These are phyloP conservation scores for Epirrita christyi DNA, from an alignment of 2,888 invertebrate species.

Conservation along the genomic window DNA sequence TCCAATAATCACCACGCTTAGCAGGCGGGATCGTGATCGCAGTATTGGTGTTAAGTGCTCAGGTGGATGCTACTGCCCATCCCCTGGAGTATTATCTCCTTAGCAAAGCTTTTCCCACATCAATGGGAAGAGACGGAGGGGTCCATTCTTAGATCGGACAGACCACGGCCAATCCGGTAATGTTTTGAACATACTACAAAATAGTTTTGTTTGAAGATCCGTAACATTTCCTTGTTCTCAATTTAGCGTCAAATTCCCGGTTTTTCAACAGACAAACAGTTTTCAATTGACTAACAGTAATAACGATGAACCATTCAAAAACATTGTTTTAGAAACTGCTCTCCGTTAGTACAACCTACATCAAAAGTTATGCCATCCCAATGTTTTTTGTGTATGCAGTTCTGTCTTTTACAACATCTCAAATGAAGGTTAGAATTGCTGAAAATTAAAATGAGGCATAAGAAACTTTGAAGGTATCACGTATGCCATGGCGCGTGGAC, in stretches of 20 bases:
- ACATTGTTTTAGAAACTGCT: conserved; percentile 27
- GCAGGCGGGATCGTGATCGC: too few relatives aligned
- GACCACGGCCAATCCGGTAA: too few relatives aligned
- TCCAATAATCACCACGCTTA: too few relatives aligned
- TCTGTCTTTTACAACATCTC: background rate
- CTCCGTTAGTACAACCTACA: conserved; percentile 26
- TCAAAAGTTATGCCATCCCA: conserved; percentile 2
- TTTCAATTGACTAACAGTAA: conserved; percentile 36
- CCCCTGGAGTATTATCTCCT: too few relatives aligned
- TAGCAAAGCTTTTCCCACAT: too few relatives aligned
- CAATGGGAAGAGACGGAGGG: too few relatives aligned
- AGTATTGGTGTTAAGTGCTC: too few relatives aligned
- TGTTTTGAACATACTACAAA: too few relatives aligned
- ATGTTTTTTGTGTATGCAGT: background rate
- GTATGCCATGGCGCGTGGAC: conserved; percentile 62
- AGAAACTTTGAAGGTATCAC: conserved; percentile 16
- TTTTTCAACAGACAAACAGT: conserved; percentile 25
- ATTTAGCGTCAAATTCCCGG: conserved; percentile 33
- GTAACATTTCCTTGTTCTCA: conserved; percentile 13
- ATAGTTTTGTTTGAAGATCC: background rate
- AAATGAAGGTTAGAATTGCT: conserved; percentile 5
- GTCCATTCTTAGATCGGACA: too few relatives aligned
- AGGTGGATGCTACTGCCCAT: too few relatives aligned
- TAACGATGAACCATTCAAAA: conserved; percentile 28
- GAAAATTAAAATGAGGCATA: background rate